phyloP scores from a whole-genome alignment of 2,888 invertebrate species.

The Stenotaenia linearis region DNA sequence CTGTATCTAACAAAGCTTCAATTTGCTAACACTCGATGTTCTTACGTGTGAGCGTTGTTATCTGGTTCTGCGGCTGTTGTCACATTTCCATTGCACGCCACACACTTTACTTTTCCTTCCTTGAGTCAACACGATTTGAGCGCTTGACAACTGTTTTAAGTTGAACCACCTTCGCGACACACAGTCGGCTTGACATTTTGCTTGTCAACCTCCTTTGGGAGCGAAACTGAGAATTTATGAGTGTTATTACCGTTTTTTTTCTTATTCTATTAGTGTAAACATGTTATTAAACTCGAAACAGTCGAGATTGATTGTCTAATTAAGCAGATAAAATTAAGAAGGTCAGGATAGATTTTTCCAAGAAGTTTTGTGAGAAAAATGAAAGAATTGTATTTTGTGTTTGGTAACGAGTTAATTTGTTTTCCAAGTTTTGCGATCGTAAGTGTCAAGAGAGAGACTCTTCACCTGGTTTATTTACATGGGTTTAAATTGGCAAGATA shows the following conservation, averaged over 20 bases:
- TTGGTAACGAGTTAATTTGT: background rate
- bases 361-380: no score
- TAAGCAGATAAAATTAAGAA: no score
- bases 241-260: no score
- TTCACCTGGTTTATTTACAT: slow-evolving; percentile 1
- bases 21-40: background rate
- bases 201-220: background rate
- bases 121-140: background rate
- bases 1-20: background rate
- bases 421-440: background rate
- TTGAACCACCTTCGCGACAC: background rate
- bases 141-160: background rate
- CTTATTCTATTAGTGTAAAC: no score
- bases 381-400: no score
- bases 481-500: background rate
- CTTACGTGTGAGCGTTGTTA: background rate
- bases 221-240: no score
- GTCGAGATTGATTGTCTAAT: no score
- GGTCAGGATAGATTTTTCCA: no score
- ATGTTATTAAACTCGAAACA: no score
- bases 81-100: background rate
- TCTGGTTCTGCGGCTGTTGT: background rate
- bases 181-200: background rate
- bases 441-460: background rate
- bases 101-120: background rate